phyloP scores from a whole-genome alignment of 2,888 invertebrate species.

The Drosophila cognata region DNA sequence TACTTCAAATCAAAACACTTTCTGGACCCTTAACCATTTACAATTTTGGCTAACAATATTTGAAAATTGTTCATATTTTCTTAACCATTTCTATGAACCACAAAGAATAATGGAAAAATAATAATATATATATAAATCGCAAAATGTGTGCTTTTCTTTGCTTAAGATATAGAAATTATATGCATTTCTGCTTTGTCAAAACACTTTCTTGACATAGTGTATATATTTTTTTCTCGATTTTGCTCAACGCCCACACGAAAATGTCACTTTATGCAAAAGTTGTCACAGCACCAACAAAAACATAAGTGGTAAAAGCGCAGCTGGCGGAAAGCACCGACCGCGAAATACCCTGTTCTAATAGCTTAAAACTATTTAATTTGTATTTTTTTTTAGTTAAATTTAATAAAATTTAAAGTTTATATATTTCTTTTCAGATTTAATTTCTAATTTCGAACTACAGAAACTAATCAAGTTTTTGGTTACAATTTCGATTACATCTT shows the following conservation, averaged over 20 bases:
- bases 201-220: neutral
- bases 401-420: neutral
- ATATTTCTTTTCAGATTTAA: neutral
- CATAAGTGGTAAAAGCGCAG: slow-evolving; percentile 4
- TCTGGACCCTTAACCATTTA: neutral
- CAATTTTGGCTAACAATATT: neutral
- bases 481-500: neutral
- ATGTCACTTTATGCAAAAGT: slow-evolving; percentile 47
- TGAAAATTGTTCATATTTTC: neutral
- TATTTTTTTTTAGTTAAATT: neutral
- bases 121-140: neutral
- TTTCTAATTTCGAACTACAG: neutral
- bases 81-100: neutral
- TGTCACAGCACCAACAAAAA: slow-evolving; percentile 32
- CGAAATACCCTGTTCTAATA: neutral
- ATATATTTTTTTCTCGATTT: slow-evolving; percentile 2
- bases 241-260: slow-evolving; percentile 46
- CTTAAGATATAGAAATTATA: neutral
- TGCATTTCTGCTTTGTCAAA: neutral
- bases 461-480: too few relatives aligned
- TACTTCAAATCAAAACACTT: neutral
- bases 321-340: neutral
- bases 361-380: neutral
- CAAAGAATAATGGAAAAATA: neutral
- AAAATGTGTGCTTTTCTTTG: neutral